These are phyloP conservation scores for Balanococcus diminutus DNA, from an alignment of 2,888 invertebrate genomes.

Conservation along the genomic window DNA sequence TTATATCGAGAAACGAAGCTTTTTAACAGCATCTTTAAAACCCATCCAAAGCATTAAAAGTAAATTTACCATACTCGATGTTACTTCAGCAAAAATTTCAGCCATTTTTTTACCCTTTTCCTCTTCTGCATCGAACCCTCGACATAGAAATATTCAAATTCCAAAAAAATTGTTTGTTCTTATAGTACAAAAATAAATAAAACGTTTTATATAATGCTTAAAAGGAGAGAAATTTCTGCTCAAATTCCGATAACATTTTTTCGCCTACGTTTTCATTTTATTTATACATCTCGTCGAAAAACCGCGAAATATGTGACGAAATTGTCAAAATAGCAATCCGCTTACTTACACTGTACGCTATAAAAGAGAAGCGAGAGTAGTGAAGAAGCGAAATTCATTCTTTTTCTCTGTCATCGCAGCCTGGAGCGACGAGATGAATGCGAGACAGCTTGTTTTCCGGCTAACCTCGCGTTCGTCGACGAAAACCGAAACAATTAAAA, in stretches of 20 bases:
- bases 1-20: not conserved
- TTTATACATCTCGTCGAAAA: not conserved
- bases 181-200: not conserved
- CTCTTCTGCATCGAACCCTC: not conserved
- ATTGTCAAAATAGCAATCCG: not conserved
- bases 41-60: not conserved
- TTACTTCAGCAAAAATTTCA: not conserved
- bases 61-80: not conserved
- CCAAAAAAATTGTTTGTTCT: not conserved
- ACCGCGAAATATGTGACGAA: conserved; percentile 8
- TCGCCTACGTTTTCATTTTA: not conserved
- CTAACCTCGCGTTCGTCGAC: not conserved
- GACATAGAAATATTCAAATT: not conserved
- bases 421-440: not conserved
- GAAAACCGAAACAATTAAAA: not conserved
- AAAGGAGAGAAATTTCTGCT: not conserved
- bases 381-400: not conserved
- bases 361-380: not conserved
- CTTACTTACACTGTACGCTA: not conserved
- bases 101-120: not conserved
- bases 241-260: not conserved
- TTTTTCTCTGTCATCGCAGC: not conserved
- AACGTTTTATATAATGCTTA: not conserved
- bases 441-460: conserved; percentile 7
- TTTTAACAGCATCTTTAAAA: not conserved